Base-by-base conservation (phyloP, 2,888 invertebrate species). In the Tortrix viridana region DNA sequence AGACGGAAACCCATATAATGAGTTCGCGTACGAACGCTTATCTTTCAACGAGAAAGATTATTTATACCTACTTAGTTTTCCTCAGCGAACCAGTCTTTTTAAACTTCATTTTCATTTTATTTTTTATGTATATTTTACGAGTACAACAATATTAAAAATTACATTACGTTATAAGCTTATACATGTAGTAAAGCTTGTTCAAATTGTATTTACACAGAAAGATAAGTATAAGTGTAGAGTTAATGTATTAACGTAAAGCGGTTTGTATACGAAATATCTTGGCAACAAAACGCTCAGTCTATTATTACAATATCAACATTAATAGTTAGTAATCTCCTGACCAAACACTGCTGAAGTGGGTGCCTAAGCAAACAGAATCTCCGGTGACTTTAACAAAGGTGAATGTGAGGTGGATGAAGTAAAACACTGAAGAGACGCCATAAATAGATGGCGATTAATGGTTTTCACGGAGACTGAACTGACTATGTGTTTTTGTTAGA, bases 311-410 rank as follows among this genome's bases (percentile, higher is more conserved):
- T 54, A 54, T 37, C 37, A 23, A 49, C 26, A 62, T 52, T 26
- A 49, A 56, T 50, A 44, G 50, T 56, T 62, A 50, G 23, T 54
- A 55, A 46, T 52, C 49, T 37, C 37, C 56, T 50, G 46, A 44
- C 55, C 43, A 61, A 55, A 44, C 43, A 44, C 46, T 52, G 50
- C 16, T 46, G 23, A 23, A 52, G 19, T 46, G n/a, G 55, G 46
- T 38, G 46, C 46, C 50, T 62, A 38, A 52, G 22, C 44, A 61
- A 61, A 61, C 46, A 62, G 20, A n/a, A n/a, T 62, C 49, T 43
- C n/a, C 56, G 23, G 52, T 56, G 23, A 55, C 37, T 56, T n/a
- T 37, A 48, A 44, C 19, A 56, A 56, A 56, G 43, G 50, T 56
- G 19, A 32, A 50, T 49, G 32, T n/a, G n/a, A n/a, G n/a, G n/a